Evolutionary conservation across 2,113 vertebrate genomes (phyloP), one percentile per base, ranked within the genome.

Genomic region (Hassar affinis): DNA sequence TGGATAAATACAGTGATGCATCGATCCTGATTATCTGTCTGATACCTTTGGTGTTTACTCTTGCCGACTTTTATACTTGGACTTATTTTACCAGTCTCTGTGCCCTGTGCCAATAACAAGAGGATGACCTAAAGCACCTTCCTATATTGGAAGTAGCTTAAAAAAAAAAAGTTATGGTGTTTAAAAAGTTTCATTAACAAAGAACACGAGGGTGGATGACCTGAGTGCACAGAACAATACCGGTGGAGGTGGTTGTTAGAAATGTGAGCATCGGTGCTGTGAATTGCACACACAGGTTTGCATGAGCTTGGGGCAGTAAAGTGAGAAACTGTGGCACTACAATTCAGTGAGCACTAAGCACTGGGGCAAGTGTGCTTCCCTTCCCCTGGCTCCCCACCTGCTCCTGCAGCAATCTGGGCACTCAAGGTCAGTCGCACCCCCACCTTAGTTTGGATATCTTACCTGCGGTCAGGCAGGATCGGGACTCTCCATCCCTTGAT

Each of bases 401-500:
- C 27, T 59, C 61, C 6, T 62, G 59, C 11, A 30, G 15, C 38
- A 27, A 62, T 30, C 4, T 15, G n/a, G 3, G 4, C 12, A 62
- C 12, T 15, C n/a, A n/a, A 7, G 30, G 3, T 61, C 57, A 4
- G 25, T 25, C 25, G 27, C n/a, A 61, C 57, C 4, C 30, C 2
- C 6, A 3, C 38, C 22, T 0, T 8, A 18, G 25, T 74, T 52
- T 75, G 54, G 10, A 59, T 27, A 61, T 49, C 92, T 91, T 88
- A 99, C 98, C 97, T 96, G 86, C 96, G 91, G 90, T 98, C 96
- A 0, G 96, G 96, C 86, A 99, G 94, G 84, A 99, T 97, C 81
- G 98, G 97, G 25, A 99, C 97, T 88, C 98, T 95, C 98, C 98
- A 99, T 78, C 97, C 98, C 89, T 98, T 99, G 93, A 99, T 97